Evolutionary conservation across 2,113 vertebrate genomes (phyloP).

Genomic region (Polypterus bichir): DNA sequence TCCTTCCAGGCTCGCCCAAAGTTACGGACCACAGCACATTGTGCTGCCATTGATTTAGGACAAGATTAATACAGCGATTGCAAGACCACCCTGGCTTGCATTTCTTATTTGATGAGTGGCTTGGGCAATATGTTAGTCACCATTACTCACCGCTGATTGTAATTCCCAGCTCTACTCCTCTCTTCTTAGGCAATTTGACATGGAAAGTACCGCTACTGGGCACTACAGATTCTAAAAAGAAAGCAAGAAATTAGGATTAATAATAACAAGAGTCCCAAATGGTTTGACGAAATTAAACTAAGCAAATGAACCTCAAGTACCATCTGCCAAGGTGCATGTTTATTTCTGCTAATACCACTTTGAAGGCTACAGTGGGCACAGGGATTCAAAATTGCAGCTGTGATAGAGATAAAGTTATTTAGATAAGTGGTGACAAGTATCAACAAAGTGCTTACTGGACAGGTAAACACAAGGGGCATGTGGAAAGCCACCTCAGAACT

Average conservation of each 20-base stretch:
- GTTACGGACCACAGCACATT: constrained; percentile 27
- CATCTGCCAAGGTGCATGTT: constrained; percentile 6
- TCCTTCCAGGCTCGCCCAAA: constrained; percentile 2
- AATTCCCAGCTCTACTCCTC: constrained; percentile 89
- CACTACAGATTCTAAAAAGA: constrained; percentile 75
- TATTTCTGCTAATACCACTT: too few relatives aligned
- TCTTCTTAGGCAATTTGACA: constrained; percentile 88
- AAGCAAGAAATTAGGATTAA: constrained; percentile 10
- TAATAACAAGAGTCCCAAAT: not conserved
- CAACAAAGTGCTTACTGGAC: too few relatives aligned
- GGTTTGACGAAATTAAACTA: not conserved
- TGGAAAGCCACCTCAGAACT: too few relatives aligned
- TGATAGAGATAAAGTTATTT: too few relatives aligned
- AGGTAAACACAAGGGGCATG: too few relatives aligned
- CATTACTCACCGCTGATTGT: constrained; percentile 85
- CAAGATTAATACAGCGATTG: not conserved
- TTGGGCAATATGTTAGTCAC: constrained; percentile 19
- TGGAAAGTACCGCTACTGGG: constrained; percentile 97
- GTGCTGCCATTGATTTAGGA: constrained; percentile 14
- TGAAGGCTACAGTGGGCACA: too few relatives aligned
- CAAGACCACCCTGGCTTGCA: not conserved
- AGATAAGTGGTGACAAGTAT: too few relatives aligned
- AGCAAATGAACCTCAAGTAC: not conserved
- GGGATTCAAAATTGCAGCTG: too few relatives aligned
- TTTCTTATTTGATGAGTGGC: not conserved